Percentiles rank a stretch among this genome's conserved stretches.
Evolutionary conservation across 2,888 invertebrate genomes (phyloP).

Genomic region (Pandemis heparana): DNA sequence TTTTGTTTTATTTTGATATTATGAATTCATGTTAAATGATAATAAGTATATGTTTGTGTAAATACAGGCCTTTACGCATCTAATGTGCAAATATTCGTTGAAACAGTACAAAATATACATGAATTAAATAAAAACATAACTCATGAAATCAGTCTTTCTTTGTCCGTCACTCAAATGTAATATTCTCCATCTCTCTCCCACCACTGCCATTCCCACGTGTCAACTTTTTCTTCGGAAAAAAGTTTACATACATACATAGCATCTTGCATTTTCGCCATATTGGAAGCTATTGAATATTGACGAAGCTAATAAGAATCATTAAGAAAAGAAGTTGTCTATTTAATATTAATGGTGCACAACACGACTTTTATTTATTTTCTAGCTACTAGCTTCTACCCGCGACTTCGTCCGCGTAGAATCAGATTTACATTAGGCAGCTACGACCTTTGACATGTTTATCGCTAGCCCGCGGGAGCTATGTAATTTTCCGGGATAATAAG

Average conservation of each 20-base stretch:
- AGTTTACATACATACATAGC: background rate
- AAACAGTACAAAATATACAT: too few species aligned
- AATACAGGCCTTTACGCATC: background rate
- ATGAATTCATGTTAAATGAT: background rate
- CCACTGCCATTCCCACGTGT: background rate
- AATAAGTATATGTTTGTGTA: background rate
- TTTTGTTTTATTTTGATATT: background rate
- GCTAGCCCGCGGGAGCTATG: too few species aligned
- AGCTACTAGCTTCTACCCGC: too few species aligned
- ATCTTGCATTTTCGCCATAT: background rate
- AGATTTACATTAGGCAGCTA: background rate
- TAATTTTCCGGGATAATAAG: too few species aligned
- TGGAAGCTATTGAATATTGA: background rate
- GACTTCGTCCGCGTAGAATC: too few species aligned
- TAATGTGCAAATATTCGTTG: too few species aligned
- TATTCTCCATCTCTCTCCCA: background rate
- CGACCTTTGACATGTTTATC: too few species aligned
- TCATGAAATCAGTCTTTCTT: background rate
- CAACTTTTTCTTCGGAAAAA: background rate
- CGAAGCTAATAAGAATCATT: background rate
- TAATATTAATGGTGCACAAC: background rate
- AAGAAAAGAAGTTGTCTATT: background rate
- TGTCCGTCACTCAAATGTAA: background rate
- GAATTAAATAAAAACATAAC: background rate
- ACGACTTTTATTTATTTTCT: background rate